Evolutionary conservation across 2,888 invertebrate species (phyloP).

Genomic region (Buathra laborator): DNA sequence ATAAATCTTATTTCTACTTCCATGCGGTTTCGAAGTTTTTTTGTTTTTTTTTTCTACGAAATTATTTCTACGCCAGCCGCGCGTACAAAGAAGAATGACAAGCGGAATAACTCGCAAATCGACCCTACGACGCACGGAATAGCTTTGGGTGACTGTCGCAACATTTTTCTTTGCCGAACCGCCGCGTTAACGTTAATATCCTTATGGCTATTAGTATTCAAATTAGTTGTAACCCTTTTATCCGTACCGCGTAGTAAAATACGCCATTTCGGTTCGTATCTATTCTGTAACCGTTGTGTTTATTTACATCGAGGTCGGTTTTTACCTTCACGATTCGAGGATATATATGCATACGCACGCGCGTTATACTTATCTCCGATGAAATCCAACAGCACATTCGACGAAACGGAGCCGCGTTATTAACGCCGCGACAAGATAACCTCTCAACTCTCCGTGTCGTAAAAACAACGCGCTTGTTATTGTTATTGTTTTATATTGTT

Average conservation of each 20-base stretch:
- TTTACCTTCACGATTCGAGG: not conserved
- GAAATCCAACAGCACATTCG: conserved; percentile 17
- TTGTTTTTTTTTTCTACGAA: conserved; percentile 10
- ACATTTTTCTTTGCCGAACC: conserved; percentile 46
- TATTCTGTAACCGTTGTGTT: conserved; percentile 24
- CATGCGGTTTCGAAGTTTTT: conserved; percentile 22
- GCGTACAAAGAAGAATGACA: conserved; percentile 11
- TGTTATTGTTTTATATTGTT: too few species aligned
- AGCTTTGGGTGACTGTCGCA: conserved; percentile 32
- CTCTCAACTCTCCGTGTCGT: too few species aligned
- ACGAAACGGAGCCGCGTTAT: not conserved
- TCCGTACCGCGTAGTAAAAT: conserved; percentile 43
- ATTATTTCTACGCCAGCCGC: conserved; percentile 19
- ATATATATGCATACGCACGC: conserved; percentile 2
- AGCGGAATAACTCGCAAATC: conserved; percentile 15
- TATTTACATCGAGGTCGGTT: conserved; percentile 58
- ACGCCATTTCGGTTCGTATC: not conserved
- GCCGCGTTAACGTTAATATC: conserved; percentile 29
- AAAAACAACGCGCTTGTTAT: too few species aligned
- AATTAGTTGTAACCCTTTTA: conserved; percentile 57
- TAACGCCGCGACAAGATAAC: too few species aligned
- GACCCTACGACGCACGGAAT: conserved; percentile 20
- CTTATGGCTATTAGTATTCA: conserved; percentile 64
- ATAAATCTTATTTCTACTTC: conserved; percentile 48
- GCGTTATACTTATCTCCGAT: conserved; percentile 11